Evolutionary conservation across 2,888 invertebrate species (phyloP).

Genomic region (Gibbula magus): DNA sequence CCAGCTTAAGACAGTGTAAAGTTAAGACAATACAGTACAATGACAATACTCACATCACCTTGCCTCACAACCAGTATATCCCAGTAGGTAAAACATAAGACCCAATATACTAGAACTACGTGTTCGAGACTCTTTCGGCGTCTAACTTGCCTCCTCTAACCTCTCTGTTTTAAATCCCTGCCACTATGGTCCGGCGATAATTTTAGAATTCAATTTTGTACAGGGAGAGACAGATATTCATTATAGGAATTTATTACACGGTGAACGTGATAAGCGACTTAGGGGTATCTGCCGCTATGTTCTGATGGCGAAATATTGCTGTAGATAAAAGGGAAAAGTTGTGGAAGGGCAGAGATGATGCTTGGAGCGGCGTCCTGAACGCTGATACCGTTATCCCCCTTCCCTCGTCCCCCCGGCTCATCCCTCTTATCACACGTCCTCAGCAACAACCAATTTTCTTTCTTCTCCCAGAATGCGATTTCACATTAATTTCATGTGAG

Average conservation of each 20-base stretch:
- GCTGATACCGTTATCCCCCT: neutral
- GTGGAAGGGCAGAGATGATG: constrained; percentile 6
- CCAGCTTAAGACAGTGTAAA: too few relatives aligned
- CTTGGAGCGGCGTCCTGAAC: neutral
- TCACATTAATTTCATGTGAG: constrained; percentile 23
- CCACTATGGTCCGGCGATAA: constrained; percentile 16
- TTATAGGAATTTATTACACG: constrained; percentile 32
- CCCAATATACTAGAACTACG: too few relatives aligned
- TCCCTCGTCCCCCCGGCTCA: neutral
- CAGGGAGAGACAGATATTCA: constrained; percentile 27
- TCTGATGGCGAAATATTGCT: constrained; percentile 17
- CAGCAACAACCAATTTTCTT: constrained; percentile 26
- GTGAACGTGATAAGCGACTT: constrained; percentile 25
- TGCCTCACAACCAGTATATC: too few relatives aligned
- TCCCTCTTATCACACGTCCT: constrained; percentile 6
- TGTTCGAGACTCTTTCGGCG: neutral
- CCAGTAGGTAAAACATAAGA: too few relatives aligned
- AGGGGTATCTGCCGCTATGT: constrained; percentile 23
- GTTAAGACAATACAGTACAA: too few relatives aligned
- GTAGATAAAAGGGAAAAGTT: constrained; percentile 26
- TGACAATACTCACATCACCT: too few relatives aligned
- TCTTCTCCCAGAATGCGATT: constrained; percentile 17
- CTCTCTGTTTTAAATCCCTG: constrained; percentile 18
- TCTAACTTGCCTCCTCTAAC: constrained; percentile 2
- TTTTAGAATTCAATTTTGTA: constrained; percentile 33